A percentile compares a stretch with the other conserved stretches of the same genome.
phyloP scores from a whole-genome alignment of 1,140 invertebrate genomes.

The Penaeus vannamei region DNA sequence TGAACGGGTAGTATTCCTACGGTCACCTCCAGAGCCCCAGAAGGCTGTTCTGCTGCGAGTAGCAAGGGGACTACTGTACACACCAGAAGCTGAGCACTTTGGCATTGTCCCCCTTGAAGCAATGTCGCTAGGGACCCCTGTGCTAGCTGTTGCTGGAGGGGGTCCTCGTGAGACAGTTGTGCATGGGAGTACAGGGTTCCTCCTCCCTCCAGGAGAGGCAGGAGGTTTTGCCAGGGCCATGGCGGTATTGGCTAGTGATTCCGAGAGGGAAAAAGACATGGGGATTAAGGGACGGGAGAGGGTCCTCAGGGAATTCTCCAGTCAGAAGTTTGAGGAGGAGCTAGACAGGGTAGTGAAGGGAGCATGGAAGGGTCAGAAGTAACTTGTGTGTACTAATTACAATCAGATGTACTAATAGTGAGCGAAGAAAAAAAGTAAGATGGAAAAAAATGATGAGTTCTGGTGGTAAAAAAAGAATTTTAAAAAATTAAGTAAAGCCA shows the following conservation, averaged over 20 bases:
- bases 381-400: no score
- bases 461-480: no score
- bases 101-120: conserved; percentile 99
- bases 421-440: no score
- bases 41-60: conserved; percentile 86
- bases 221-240: conserved; percentile 86
- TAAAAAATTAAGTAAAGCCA: no score
- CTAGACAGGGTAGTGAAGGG: conserved; percentile 77
- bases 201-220: conserved; percentile 82
- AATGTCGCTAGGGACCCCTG: conserved; percentile 94
- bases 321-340: conserved; percentile 81
- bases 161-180: conserved; percentile 95
- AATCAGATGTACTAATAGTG: no score
- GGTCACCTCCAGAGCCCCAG: conserved; percentile 87
- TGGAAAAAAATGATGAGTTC: no score
- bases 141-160: conserved; percentile 95
- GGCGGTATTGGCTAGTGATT: conserved; percentile 76
- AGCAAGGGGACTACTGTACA: conserved; percentile 90
- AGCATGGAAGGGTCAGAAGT: conserved; percentile 63
- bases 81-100: conserved; percentile 98
- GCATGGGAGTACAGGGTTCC: conserved; percentile 89
- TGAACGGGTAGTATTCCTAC: conserved; percentile 86
- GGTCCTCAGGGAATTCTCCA: conserved; percentile 85
- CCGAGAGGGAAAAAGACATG: conserved; percentile 74
- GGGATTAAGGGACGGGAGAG: conserved; percentile 81